Percentiles rank a stretch among this genome's conserved stretches.
phyloP scores from a whole-genome alignment of 2,113 vertebrate genomes.

The Etia nguti region DNA sequence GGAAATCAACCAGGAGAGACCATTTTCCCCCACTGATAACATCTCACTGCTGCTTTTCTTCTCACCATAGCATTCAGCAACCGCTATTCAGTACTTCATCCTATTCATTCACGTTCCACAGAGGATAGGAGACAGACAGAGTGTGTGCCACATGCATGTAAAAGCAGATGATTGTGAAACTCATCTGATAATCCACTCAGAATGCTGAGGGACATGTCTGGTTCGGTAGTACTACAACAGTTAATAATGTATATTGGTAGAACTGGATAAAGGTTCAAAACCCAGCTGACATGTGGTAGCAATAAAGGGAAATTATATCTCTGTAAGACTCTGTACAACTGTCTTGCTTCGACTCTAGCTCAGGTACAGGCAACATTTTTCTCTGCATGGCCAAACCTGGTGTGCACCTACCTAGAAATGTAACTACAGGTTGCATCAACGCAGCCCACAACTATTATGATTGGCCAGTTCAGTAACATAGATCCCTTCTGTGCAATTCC shows the following conservation, averaged over 20 bases:
- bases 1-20: slow-evolving; percentile 52
- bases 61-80: slow-evolving; percentile 21
- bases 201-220: neutral
- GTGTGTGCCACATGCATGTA: slow-evolving; percentile 24
- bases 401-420: neutral
- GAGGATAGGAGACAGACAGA: slow-evolving; percentile 27
- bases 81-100: slow-evolving; percentile 19
- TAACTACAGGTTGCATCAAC: neutral
- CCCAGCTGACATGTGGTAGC: neutral
- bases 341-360: neutral
- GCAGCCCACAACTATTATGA: neutral
- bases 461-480: neutral
- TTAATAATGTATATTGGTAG: neutral
- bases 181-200: slow-evolving; percentile 20
- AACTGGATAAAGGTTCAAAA: neutral
- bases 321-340: neutral
- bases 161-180: slow-evolving; percentile 27
- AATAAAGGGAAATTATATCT: neutral
- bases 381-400: neutral
- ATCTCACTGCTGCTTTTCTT: slow-evolving; percentile 26
- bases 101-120: slow-evolving; percentile 24
- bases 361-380: neutral
- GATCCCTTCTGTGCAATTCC: neutral
- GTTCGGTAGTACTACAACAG: neutral
- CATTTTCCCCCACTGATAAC: slow-evolving; percentile 7